Evolutionary conservation across 2,113 vertebrate species (phyloP), one percentile per base, ranked within the genome.

Genomic region (Marmota monax): DNA sequence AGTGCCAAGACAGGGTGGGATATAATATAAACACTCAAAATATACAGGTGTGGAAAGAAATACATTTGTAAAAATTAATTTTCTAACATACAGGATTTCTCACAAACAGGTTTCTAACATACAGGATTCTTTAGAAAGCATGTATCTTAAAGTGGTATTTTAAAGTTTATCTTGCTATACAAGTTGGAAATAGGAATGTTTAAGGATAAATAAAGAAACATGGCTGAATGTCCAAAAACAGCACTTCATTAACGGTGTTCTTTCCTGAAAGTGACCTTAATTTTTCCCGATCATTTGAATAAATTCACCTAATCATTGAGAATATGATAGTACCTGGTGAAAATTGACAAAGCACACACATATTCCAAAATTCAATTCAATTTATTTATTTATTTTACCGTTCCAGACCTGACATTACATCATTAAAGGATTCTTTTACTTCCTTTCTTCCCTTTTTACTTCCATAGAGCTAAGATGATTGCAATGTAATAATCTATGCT

Each of bases 241-340:
- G 7, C 67, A 22, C 12, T 95, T 73, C 18, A 83, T 48, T 51
- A 56, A 25, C 63, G 32, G 73, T 11, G 20, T 76, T 89, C n/a
- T 69, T 76, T 94, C 61, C 16, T 85, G 51, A 70, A 48, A 69
- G 22, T 67, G 78, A 78, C n/a, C 72, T 79, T 84, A 72, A 53
- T 25, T 58, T 56, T 58, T 61, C 69, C 34, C 18, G 22, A 74
- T 77, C 70, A 88, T 45, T 77, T 91, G 58, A 79, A 88, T 61
- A 73, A 91, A 83, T 79, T 87, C 58, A 90, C 42, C 39, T 78
- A 88, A 93, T 95, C 37, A 88, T 2, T 53, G 27, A 77, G 56
- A 48, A 74, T 51, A 67, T 72, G 76, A 76, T 63, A n/a, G 29
- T 25, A 72, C 42, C 18, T 88, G 17, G 67, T 73, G 22, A 86